A percentile compares a stretch with the other conserved stretches of the same genome.
These are phyloP conservation scores for Pollenia amentaria DNA, from an alignment of 2,888 invertebrate genomes.

Conservation along the genomic window DNA sequence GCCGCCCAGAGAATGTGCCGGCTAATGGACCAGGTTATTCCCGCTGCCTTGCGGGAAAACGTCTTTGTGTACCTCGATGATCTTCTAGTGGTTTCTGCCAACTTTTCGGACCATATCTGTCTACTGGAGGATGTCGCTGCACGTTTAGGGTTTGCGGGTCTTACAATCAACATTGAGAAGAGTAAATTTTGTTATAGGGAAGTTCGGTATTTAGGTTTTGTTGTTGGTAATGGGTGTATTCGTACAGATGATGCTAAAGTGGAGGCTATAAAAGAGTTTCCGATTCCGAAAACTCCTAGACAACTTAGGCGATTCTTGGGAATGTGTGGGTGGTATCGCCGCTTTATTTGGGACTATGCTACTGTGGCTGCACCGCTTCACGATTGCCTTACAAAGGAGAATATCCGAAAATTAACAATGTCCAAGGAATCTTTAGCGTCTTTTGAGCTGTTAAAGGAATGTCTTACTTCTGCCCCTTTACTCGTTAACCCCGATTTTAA, in stretches of 20 bases:
- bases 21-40: constrained; percentile 38
- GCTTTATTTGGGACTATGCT: constrained; percentile 37
- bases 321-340: constrained; percentile 52
- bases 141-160: neutral
- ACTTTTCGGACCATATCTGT: constrained; percentile 11
- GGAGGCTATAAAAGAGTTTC: neutral
- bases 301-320: constrained; percentile 48
- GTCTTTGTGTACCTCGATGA: constrained; percentile 17
- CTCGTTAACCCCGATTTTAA: constrained; percentile 17
- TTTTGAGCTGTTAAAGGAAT: constrained; percentile 19
- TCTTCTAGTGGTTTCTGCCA: constrained; percentile 38
- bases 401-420: constrained; percentile 16
- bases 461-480: constrained; percentile 26
- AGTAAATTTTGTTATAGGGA: constrained; percentile 1
- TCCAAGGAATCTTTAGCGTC: neutral
- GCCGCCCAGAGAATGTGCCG: constrained; percentile 57
- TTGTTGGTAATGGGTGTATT: constrained; percentile 43
- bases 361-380: constrained; percentile 32
- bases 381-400: constrained; percentile 41
- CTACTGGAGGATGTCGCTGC: constrained; percentile 17
- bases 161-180: constrained; percentile 40
- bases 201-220: constrained; percentile 41
- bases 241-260: constrained; percentile 1
- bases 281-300: constrained; percentile 7
- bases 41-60: neutral